Evolutionary conservation across 2,888 invertebrate species (phyloP).

Genomic region (Mantis religiosa): DNA sequence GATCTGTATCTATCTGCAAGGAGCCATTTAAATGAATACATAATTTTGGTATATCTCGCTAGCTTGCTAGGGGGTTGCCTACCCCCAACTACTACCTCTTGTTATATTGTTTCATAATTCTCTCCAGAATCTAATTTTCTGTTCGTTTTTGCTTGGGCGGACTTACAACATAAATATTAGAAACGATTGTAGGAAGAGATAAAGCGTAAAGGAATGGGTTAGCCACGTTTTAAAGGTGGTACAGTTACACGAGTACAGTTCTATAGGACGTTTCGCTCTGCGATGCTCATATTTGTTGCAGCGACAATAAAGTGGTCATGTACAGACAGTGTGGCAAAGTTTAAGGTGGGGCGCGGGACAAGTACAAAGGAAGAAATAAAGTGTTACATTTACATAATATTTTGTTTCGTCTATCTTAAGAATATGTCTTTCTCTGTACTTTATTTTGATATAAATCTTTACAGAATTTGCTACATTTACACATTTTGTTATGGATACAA

Average conservation of each 20-base stretch:
- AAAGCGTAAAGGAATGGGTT: background rate
- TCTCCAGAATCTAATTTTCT: slow-evolving; percentile 27
- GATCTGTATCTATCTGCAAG: slow-evolving; percentile 21
- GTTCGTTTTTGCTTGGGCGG: slow-evolving; percentile 26
- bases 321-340: too few relatives aligned
- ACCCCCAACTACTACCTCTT: slow-evolving; percentile 5
- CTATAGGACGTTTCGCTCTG: background rate
- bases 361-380: too few relatives aligned
- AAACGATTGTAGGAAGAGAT: slow-evolving; percentile 6
- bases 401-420: too few relatives aligned
- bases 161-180: slow-evolving; percentile 24
- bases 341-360: too few relatives aligned
- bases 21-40: slow-evolving; percentile 32
- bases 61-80: background rate
- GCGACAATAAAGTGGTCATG: too few relatives aligned
- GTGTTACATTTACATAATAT: too few relatives aligned
- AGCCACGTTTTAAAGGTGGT: background rate
- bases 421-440: too few relatives aligned
- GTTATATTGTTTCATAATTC: slow-evolving; percentile 29
- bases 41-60: slow-evolving; percentile 25
- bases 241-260: background rate
- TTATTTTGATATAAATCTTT: too few relatives aligned
- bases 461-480: too few relatives aligned
- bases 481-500: too few relatives aligned
- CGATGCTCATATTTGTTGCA: too few relatives aligned